Evolutionary conservation across 2,888 invertebrate genomes (phyloP).

Genomic region (Taphrorychus bicolor): DNA sequence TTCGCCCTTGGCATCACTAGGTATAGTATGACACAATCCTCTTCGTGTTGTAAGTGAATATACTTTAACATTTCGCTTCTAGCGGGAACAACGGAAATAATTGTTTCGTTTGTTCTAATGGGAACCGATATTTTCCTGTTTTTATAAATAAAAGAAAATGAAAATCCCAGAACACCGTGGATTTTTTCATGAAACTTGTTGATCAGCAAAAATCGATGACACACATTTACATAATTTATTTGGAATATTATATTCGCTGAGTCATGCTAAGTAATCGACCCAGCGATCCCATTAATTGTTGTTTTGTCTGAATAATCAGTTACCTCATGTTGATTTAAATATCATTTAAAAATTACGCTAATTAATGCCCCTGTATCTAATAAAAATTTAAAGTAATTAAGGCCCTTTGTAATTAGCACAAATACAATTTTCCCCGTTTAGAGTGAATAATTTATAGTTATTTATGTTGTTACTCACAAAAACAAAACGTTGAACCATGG

Average conservation of each 20-base stretch:
- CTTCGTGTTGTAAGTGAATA: not conserved
- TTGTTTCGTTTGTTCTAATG: not conserved
- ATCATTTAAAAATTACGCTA: not conserved
- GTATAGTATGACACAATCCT: slow-evolving; percentile 1
- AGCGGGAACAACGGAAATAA: not conserved
- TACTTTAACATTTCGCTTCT: not conserved
- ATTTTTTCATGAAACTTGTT: not conserved
- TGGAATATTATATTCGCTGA: slow-evolving; percentile 12
- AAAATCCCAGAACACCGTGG: not conserved
- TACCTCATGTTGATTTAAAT: not conserved
- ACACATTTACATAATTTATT: not conserved
- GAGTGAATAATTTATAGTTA: not conserved
- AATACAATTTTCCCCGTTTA: not conserved
- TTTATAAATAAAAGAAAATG: not conserved
- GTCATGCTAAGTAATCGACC: slow-evolving; percentile 2
- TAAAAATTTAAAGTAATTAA: not conserved
- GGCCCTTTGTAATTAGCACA: not conserved
- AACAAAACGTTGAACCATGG: too few relatives aligned
- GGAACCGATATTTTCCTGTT: not conserved
- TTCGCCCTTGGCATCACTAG: not conserved
- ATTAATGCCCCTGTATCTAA: not conserved
- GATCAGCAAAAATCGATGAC: not conserved
- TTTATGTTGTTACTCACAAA: too few relatives aligned
- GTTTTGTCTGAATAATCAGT: not conserved
- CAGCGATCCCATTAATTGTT: not conserved